Evolutionary conservation across 2,888 invertebrate genomes (phyloP), one percentile per base, ranked within the genome.

Genomic region (Eurytoma californica): DNA sequence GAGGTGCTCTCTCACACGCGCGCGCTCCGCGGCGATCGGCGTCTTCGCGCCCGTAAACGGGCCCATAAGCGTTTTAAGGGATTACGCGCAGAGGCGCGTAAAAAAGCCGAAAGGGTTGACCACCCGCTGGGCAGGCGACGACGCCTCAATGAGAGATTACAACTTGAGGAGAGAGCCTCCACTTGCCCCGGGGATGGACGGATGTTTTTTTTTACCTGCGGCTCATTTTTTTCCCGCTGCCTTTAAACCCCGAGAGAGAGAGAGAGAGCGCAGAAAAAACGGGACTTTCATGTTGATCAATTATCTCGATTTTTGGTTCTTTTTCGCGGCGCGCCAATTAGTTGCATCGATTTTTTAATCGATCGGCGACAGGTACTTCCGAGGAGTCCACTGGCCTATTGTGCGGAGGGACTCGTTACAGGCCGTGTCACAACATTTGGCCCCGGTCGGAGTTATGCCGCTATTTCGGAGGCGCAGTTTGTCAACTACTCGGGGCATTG

Each of bases 41-140:
- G 51, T 30, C 30, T 51, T 51, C 4, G 51, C 72, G 58, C 66
- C 72, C 68, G 49, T 88, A 89, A 89, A 89, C 85, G 88, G 85
- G 84, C 86, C 86, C n/a, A n/a, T 90, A 90, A 90, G 89, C 90
- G 89, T 88, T 90, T 90, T 89, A 90, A 89, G 85, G 87, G 89
- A 90, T 90, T 90, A 90, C 84, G 86, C 83, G 86, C 88, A 87
- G 84, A 86, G 89, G 86, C 86, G 89, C 90, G 89, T 87, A 87
- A 89, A 88, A 86, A 87, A 87, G 85, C 86, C 84, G 80, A 87
- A 86, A 86, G 89, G 90, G 88, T 89, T 89, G 89, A 90, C 90
- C 90, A 90, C 90, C 90, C 90, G 90, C 90, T 88, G 90, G 85
- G 90, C 86, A 83, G 87, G 87, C 83, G 83, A 80, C 72, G 60